Evolutionary conservation across 2,797 vertebrate genomes (phyloP), one percentile per base, ranked within the genome.

Genomic region (Acanthurus lineatus): DNA sequence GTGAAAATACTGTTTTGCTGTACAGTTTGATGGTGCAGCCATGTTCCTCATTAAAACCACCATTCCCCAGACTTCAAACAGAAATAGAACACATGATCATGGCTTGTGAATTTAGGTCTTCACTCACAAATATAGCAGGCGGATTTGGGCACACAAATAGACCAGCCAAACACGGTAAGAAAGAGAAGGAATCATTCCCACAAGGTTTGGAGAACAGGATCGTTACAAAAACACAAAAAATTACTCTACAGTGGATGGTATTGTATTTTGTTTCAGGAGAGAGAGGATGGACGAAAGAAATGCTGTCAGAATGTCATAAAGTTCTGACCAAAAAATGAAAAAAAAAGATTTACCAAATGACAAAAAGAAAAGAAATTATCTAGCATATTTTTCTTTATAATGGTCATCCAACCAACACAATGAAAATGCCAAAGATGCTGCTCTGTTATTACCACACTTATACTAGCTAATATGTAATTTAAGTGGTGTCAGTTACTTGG

Each of bases 41-140:
- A 44, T 56, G 66, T 73, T 76, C 14, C 77, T 86, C 71, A 78
- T 81, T 83, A 71, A 71, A 72, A 59, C 54, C 20, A 35, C 60
- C 28, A 42, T 35, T 74, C 38, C 49, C 49, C 63, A 59, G 57
- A 75, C 72, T 79, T 67, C 45, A 70, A 67, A 68, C 56, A 53
- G 20, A 77, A 70, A 53, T 51, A 74, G 62, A 83, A 58, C 49
- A 16, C 65, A 58, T 64, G 73, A 62, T 70, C 35, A 14, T 42
- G 12, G 3, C 60, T 15, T 1, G 40, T 25, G 70, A 62, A 62
- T 73, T 61, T 57, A 86, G 74, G 53, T 83, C 63, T 67, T 61
- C 17, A 49, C 66, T 62, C 44, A 68, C 17, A 75, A 80, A 79
- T 74, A 63, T 42, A 68, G 58, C 51, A 45, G 32, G 54, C 20